A percentile compares a stretch with the other conserved stretches of the same genome.
These are phyloP conservation scores for Hydrozoanthus tunicans DNA, from an alignment of 64 coral and sea anemone species.

Conservation along the genomic window DNA sequence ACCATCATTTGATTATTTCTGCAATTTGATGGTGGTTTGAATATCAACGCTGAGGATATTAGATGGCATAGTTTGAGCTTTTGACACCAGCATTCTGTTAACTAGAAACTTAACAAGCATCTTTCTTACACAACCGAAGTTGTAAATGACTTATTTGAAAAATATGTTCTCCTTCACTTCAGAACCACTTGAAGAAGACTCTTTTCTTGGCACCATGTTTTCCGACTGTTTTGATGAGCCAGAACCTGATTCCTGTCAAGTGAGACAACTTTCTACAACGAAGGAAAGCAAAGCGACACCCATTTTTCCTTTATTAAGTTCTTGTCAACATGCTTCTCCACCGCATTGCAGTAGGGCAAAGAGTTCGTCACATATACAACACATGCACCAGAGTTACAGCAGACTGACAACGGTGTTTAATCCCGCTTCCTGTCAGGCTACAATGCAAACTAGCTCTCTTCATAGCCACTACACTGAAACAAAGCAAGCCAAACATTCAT, in stretches of 20 bases:
- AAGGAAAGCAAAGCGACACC: constrained; percentile 3
- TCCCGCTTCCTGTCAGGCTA: neutral
- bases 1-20: no score
- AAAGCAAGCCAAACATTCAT: neutral
- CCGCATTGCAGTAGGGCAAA: neutral
- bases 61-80: no score
- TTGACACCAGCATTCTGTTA: no score
- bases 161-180: neutral
- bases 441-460: neutral
- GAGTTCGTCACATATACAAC: no score
- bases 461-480: neutral
- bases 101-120: neutral
- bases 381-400: neutral
- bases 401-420: neutral
- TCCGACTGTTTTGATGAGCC: constrained; percentile 43
- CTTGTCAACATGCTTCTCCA: neutral
- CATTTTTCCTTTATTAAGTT: neutral
- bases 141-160: neutral
- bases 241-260: neutral
- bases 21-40: no score
- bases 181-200: constrained; percentile 50
- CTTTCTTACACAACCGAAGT: neutral
- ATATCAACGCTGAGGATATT: no score
- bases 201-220: constrained; percentile 39
- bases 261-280: neutral